Conservation (phyloP, 30 jellyfish, hydroid and myxozoan species). For the Hydractinia symbiolongicarpus region DNA sequence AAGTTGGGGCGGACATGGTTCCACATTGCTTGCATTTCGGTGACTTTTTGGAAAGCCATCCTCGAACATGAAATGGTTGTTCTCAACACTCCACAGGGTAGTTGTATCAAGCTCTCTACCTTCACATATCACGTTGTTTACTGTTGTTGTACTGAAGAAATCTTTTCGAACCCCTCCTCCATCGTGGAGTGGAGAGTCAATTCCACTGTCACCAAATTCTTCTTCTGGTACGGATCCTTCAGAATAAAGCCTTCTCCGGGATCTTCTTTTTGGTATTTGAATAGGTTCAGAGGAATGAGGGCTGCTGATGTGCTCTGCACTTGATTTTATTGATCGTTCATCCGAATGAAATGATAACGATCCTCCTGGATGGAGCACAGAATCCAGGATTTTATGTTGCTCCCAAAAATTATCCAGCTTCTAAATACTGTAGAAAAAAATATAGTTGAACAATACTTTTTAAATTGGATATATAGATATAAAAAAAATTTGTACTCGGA, state of each 20-base stretch:
- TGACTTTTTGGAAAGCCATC: background rate
- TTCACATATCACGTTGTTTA: background rate
- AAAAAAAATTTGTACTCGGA: no score
- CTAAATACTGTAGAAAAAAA: background rate
- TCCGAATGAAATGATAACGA: conserved; percentile 11
- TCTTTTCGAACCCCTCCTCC: no score
- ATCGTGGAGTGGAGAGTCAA: conserved; percentile 4
- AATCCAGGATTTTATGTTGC: conserved; percentile 9
- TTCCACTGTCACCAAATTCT: conserved; percentile 12
- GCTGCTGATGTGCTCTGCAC: background rate
- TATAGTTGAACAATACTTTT: no score
- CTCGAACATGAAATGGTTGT: background rate
- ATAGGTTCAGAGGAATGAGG: background rate
- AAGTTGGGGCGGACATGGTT: background rate
- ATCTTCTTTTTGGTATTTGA: background rate
- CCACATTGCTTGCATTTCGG: background rate
- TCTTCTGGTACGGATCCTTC: conserved; percentile 10
- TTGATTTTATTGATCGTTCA: background rate
- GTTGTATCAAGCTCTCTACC: background rate
- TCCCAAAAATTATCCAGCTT: conserved; percentile 12
- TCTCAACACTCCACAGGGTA: background rate
- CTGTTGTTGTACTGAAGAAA: background rate
- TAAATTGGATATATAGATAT: no score
- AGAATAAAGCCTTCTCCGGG: background rate
- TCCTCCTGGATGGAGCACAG: conserved; percentile 20